Base-by-base conservation (phyloP, 2,888 invertebrate genomes). In the Cabera pusaria region DNA sequence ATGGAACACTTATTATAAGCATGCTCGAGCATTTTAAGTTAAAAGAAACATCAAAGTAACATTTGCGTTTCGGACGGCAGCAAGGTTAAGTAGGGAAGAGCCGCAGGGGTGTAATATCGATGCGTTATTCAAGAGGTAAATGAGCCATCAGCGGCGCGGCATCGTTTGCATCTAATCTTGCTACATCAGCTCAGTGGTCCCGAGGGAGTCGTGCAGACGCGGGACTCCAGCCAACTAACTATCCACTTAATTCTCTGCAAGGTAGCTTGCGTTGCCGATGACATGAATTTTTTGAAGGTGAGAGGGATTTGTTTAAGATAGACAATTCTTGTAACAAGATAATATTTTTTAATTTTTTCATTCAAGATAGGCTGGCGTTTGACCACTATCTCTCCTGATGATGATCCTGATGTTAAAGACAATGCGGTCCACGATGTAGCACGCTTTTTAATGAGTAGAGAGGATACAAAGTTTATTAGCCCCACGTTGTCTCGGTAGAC, bases 131-230 rank as follows among this genome's bases (percentile, higher is more conserved):
- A 79, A 72, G 70, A 80, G 75, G 75, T 72, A 86, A 86, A 85
- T 83, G 82, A 84, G 82, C 82, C 80, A 86, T 85, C 85, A 79
- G 71, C 66, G 65, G 58, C 56, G 67, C 44, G 61, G 72, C 73
- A 70, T 82, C 84, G 73, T 87, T 86, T 86, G 82, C 84, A 84
- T 86, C 79, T 87, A 83, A 84, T 85, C 80, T 79, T 58, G 64
- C 59, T 57, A 64, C 73, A 74, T 71, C 76, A 72, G 65, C 67
- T 65, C 62, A 69, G 54, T 33, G 11, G 35, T 37, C 62, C 69
- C 69, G 31, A 46, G 64, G 63, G 76, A 58, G 53, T 62, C 58
- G 63, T 64, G 59, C 64, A 56, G 51, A 59, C 61, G 56, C 41
- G 42, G 50, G 60, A 59, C 54, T 64, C 59, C 64, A 51, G 40